phyloP scores from a whole-genome alignment of 2,113 vertebrate genomes.

The Mandrillus leucophaeus region DNA sequence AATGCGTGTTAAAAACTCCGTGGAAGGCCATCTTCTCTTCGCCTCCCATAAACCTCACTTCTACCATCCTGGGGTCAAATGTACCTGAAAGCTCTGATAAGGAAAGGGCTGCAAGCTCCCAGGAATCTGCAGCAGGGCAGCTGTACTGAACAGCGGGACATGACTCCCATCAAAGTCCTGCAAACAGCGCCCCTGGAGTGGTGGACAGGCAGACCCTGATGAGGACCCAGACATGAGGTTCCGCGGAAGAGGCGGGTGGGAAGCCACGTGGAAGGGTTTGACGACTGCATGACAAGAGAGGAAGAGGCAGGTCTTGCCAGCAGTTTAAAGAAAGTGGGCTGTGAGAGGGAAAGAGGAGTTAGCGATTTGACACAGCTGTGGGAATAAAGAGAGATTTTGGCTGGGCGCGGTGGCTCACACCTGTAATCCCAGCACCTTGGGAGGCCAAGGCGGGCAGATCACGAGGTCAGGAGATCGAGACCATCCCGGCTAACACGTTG shows the following conservation, averaged over 20 bases:
- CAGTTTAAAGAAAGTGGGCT: background rate
- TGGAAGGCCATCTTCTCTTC: background rate
- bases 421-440: no score
- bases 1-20: background rate
- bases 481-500: no score
- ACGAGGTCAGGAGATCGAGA: no score
- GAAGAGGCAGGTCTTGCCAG: background rate
- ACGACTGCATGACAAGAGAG: background rate
- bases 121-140: accelerated
- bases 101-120: background rate
- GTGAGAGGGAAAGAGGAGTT: background rate
- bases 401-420: no score
- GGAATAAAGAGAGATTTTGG: background rate
- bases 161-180: accelerated
- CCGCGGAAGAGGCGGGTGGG: background rate
- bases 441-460: no score
- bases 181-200: background rate
- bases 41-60: background rate
- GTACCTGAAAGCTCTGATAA: accelerated
- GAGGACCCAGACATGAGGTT: background rate
- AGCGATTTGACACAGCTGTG: no score
- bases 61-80: background rate
- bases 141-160: background rate
- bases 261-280: background rate
- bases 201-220: background rate